phyloP scores from a whole-genome alignment of 1,140 invertebrate species.

The Sinella curviseta region DNA sequence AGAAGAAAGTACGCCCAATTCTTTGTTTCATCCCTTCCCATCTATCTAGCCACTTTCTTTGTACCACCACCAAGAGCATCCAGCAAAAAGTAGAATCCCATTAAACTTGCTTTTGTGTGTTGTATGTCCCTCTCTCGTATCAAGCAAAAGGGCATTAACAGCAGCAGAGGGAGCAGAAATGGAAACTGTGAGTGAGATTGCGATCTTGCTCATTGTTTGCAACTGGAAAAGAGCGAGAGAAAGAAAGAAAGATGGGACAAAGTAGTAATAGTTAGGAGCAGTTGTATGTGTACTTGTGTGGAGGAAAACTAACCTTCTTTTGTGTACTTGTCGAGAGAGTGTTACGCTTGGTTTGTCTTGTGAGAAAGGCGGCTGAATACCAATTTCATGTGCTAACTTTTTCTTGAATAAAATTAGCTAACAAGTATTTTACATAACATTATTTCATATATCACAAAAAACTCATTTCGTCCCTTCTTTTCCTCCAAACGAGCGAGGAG shows the following conservation, averaged over 20 bases:
- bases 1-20: no score
- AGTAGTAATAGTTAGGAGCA: no score
- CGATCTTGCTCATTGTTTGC: background rate
- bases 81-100: no score
- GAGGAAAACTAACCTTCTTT: background rate
- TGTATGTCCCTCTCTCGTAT: no score
- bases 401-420: conserved; percentile 15
- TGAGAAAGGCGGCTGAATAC: background rate
- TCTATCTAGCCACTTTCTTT: background rate
- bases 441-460: conserved; percentile 16
- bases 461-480: conserved; percentile 3
- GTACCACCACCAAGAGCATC: no score
- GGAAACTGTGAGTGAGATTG: no score
- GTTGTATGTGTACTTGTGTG: no score
- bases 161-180: no score
- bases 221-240: no score
- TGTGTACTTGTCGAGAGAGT: background rate
- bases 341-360: background rate
- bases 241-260: no score
- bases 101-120: no score
- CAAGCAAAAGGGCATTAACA: no score
- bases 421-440: conserved; percentile 8
- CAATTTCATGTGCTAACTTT: conserved; percentile 16
- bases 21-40: background rate
- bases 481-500: background rate